phyloP scores from a whole-genome alignment of 2,888 invertebrate genomes.

The Tineola bisselliella region DNA sequence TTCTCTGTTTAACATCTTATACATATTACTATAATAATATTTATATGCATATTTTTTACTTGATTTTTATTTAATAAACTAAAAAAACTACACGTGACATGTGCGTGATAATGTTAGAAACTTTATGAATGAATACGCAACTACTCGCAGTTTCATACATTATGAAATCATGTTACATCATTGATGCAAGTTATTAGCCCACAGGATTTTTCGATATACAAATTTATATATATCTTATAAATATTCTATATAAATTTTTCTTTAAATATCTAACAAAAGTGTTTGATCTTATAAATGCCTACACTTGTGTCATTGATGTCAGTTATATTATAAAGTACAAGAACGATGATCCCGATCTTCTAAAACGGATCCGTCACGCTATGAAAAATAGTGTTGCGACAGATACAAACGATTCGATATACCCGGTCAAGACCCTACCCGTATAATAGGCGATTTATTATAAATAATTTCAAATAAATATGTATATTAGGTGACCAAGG shows the following conservation, averaged over 20 bases:
- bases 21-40: not conserved
- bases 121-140: too few species aligned
- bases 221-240: too few species aligned
- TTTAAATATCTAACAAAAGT: too few species aligned
- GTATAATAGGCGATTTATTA: not conserved
- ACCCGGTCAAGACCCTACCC: not conserved
- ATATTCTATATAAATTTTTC: too few species aligned
- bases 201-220: too few species aligned
- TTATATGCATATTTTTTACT: not conserved
- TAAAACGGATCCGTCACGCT: conserved; percentile 52
- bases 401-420: not conserved
- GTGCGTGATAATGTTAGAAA: too few species aligned
- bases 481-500: not conserved
- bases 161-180: too few species aligned
- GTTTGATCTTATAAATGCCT: too few species aligned
- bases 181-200: too few species aligned
- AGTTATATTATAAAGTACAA: not conserved
- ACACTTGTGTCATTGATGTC: not conserved
- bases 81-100: too few species aligned
- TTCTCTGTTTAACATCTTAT: conserved; percentile 1
- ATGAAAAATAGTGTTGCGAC: conserved; percentile 7
- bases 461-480: not conserved
- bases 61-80: too few species aligned
- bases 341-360: conserved; percentile 25
- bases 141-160: too few species aligned